Base-by-base conservation (phyloP, 2,113 vertebrate genomes). In the Heptranchias perlo region DNA sequence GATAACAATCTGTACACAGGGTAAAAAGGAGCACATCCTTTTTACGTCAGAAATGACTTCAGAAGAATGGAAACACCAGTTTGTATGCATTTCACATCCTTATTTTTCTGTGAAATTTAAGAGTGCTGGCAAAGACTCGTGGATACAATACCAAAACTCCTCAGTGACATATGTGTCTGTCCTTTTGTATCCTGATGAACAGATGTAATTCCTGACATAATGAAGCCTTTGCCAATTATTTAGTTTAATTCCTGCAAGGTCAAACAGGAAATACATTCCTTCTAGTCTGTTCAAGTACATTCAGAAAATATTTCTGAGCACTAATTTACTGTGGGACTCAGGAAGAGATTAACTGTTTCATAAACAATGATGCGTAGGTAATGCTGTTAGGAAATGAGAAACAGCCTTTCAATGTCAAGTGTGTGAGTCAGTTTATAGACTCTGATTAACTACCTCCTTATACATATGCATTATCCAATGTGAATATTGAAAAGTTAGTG, bases 21-120 rank as follows among this genome's bases (percentile, higher is more conserved):
- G 47, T 73, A 95, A 23, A 95, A 95, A 69, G 44, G 10, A 69
- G 65, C 94, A 95, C 39, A 95, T 95, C 94, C 94, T 49, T 69
- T 95, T 95, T 95, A 95, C 94, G 94, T 95, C 94, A 95, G 44
- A 67, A 95, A 28, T 52, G 28, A 95, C 64, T 95, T 69, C 62
- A 67, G 93, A 95, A 69, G 64, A 95, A 95, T 95, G 64, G 93
- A 95, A 95, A 49, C 39, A 65, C 44, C 47, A 95, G 94, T 73
- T 95, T 69, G 65, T 95, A 69, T 95, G 94, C 25, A 69, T 73
- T 95, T 95, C 94, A 95, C 94, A 95, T 95, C 94, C 94, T 95
- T 69, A 69, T 69, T 95, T 95, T 47, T 73, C 94, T 95, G 94
- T 95, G 94, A 95, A 67, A 95, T 95, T 95, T 95, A 28, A 95